Base-by-base conservation (phyloP, 1,140 invertebrate species). In the Papilio helenus region DNA sequence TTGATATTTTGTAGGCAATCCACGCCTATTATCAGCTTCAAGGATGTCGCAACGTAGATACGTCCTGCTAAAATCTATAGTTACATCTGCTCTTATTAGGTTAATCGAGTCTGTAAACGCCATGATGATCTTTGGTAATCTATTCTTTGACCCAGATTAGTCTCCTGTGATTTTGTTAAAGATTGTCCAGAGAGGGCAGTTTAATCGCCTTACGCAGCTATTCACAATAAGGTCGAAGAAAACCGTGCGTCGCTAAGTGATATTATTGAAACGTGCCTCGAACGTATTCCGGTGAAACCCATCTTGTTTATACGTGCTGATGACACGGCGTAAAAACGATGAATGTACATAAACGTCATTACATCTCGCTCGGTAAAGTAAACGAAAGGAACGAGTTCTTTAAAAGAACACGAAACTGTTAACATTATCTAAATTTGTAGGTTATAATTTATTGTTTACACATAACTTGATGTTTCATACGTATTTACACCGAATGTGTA, bases 271-370 rank as follows among this genome's bases (percentile, higher is more conserved):
- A 68, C 61, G 61, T 68, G 61, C 26, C 61, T 68, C 26, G 26
- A 29, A 68, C 61, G 23, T 16, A 68, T 14, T 68, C 61, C 61
- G 61, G 61, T 34, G 61, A 68, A 68, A 68, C 61, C 61, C 61
- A 68, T 68, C 61, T 68, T 68, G 61, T 68, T 68, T 68, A 68
- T 29, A 68, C 61, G 61, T 68, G 61, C 61, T 29, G 61, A 68
- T 68, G 61, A 34, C 26, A 68, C 2, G 3, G 26, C 61, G 12
- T 29, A 68, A 68, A 68, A 68, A 68, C 14, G 23, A 29, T 68
- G 14, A 29, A 68, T 29, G 61, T 68, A 68, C 61, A 68, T 68
- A 68, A 34, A 68, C 26, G 61, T 68, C 26, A 68, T 61, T 61
- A 61, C 16, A 68, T 61, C 20, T 61, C 58, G 58, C 20, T 26